Evolutionary conservation across 2,888 invertebrate genomes (phyloP).

Genomic region (Noctua comes): DNA sequence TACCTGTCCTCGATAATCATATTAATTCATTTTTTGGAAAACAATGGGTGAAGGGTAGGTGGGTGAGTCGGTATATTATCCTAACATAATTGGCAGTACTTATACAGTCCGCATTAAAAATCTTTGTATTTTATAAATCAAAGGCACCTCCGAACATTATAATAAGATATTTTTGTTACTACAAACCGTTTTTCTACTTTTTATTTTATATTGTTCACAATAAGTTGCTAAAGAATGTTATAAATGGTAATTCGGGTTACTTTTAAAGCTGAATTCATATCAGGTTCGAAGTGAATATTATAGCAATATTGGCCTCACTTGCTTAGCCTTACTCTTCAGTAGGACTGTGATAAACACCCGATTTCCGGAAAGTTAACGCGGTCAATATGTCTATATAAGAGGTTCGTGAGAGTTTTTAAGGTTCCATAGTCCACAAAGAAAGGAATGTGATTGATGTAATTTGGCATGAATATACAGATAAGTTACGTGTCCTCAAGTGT

Average conservation of each 20-base stretch:
- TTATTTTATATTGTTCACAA: not conserved
- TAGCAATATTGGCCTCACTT: not conserved
- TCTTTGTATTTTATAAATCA: slow-evolving; percentile 17
- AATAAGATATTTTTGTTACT: not conserved
- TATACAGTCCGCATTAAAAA: slow-evolving; percentile 1
- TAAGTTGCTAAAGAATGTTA: not conserved
- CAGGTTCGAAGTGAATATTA: not conserved
- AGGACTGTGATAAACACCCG: not conserved
- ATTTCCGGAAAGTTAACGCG: not conserved
- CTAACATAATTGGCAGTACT: not conserved
- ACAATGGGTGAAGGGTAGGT: not conserved
- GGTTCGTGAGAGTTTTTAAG: not conserved
- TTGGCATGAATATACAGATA: too few relatives aligned
- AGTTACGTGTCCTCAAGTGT: too few relatives aligned
- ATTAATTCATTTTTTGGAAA: not conserved
- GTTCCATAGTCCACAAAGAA: too few relatives aligned
- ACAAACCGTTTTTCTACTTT: not conserved
- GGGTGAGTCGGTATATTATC: too few relatives aligned
- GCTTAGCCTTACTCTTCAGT: too few relatives aligned
- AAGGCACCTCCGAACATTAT: slow-evolving; percentile 19
- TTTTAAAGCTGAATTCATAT: not conserved
- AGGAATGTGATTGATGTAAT: too few relatives aligned
- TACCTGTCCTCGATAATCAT: too few relatives aligned
- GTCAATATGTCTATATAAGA: not conserved
- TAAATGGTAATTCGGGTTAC: not conserved